phyloP scores from a whole-genome alignment of 2,113 vertebrate genomes.

The Cheirogaleus medius region DNA sequence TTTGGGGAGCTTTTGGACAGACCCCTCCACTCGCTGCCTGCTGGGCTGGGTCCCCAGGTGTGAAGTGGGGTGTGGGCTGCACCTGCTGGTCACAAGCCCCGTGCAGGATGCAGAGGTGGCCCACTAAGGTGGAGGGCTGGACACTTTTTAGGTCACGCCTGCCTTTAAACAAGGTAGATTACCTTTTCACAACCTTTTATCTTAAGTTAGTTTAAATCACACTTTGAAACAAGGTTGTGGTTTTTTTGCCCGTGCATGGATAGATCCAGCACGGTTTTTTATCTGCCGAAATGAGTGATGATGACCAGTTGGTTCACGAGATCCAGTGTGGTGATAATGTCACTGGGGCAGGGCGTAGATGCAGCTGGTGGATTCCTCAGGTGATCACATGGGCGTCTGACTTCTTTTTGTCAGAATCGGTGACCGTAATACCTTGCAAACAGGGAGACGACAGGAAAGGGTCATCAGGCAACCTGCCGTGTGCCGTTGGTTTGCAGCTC shows the following conservation, averaged over 20 bases:
- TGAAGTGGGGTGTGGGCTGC: not conserved
- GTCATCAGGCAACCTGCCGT: not conserved
- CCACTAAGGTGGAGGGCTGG: no score
- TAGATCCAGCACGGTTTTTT: accelerated
- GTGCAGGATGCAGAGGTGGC: accelerated
- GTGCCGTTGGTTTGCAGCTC: no score
- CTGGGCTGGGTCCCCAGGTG: accelerated
- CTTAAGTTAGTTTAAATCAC: not conserved
- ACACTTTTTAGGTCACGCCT: not conserved
- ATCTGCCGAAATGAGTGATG: not conserved
- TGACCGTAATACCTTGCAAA: not conserved
- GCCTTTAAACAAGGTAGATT: accelerated
- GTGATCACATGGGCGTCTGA: no score
- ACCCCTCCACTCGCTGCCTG: accelerated
- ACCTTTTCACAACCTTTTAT: not conserved
- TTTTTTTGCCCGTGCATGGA: not conserved
- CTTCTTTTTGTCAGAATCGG: not conserved
- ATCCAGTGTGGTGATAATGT: not conserved
- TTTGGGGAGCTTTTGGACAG: not conserved
- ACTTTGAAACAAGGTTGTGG: not conserved
- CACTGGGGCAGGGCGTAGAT: accelerated
- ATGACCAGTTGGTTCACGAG: no score
- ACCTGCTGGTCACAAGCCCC: not conserved
- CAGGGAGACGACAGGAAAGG: not conserved
- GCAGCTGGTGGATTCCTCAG: not conserved